These are phyloP conservation scores for Paradisaea rubra DNA, from an alignment of 2,113 vertebrate species.

Conservation along the genomic window DNA sequence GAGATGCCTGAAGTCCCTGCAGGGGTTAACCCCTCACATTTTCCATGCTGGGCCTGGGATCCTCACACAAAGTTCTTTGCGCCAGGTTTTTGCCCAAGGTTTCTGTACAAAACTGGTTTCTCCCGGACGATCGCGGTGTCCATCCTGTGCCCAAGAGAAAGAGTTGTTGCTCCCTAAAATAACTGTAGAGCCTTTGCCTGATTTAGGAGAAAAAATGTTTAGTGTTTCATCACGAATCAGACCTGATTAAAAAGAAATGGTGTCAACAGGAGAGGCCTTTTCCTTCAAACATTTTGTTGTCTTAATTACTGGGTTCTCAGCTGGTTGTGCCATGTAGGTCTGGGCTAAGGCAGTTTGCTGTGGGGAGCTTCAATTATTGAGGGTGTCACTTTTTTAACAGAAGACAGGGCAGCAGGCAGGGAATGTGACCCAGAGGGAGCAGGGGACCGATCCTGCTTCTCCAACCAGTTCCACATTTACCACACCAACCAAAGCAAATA, in stretches of 20 bases:
- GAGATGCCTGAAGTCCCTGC: background rate
- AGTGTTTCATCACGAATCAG: background rate
- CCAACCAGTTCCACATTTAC: background rate
- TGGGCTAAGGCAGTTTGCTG: background rate
- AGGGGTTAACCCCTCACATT: background rate
- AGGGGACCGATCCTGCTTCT: background rate
- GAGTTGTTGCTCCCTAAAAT: background rate
- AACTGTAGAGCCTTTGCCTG: background rate
- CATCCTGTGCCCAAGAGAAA: background rate
- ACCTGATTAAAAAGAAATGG: rapidly evolving
- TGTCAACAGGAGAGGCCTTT: background rate
- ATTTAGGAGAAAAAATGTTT: background rate
- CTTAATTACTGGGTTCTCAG: background rate
- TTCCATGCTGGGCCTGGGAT: background rate
- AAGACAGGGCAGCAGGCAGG: background rate
- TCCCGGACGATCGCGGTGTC: background rate
- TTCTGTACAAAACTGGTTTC: background rate
- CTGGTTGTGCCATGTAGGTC: background rate
- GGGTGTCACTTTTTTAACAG: background rate
- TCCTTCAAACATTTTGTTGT: background rate
- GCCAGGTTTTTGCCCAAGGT: background rate
- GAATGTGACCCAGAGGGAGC: background rate
- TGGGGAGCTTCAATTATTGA: background rate
- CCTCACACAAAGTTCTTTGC: background rate
- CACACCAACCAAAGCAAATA: background rate